These are phyloP conservation scores for Molanna angustata DNA, from an alignment of 2,888 invertebrate species.

Conservation along the genomic window DNA sequence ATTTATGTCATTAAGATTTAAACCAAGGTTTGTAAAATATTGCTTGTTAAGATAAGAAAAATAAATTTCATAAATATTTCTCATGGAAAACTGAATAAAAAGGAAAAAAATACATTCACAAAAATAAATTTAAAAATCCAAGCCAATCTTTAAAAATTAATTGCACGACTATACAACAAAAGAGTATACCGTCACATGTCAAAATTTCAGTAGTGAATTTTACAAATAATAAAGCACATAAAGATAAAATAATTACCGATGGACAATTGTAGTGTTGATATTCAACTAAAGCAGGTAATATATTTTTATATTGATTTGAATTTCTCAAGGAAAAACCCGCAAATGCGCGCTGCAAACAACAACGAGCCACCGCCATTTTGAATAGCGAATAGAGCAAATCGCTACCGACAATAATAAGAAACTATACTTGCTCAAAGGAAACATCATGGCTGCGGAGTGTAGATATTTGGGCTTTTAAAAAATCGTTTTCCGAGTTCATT, in stretches of 20 bases:
- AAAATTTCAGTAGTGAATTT: conserved; percentile 49
- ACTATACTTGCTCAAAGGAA: conserved; percentile 60
- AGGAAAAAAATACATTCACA: too few relatives aligned
- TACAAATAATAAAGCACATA: conserved; percentile 44
- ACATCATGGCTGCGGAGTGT: conserved; percentile 60
- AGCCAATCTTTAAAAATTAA: conserved; percentile 35
- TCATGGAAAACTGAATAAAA: too few relatives aligned
- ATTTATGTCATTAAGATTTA: too few relatives aligned
- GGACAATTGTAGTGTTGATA: conserved; percentile 35
- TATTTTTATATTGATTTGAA: conserved; percentile 49
- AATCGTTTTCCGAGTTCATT: conserved; percentile 58
- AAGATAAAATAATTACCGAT: conserved; percentile 53
- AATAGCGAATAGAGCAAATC: conserved; percentile 59
- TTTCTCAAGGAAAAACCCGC: conserved; percentile 44
- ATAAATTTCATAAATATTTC: too few relatives aligned
- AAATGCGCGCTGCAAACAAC: conserved; percentile 51
- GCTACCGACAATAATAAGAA: conserved; percentile 53
- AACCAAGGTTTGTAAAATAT: too few relatives aligned
- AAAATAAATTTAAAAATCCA: conserved; percentile 30
- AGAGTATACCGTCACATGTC: conserved; percentile 55
- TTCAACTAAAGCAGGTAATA: conserved; percentile 47
- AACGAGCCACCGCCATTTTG: conserved; percentile 58
- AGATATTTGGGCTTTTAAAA: conserved; percentile 58
- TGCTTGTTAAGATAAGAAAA: too few relatives aligned
- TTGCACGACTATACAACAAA: conserved; percentile 46